Conservation (phyloP, 1,140 invertebrate genomes). For the Papilio dardanus region DNA sequence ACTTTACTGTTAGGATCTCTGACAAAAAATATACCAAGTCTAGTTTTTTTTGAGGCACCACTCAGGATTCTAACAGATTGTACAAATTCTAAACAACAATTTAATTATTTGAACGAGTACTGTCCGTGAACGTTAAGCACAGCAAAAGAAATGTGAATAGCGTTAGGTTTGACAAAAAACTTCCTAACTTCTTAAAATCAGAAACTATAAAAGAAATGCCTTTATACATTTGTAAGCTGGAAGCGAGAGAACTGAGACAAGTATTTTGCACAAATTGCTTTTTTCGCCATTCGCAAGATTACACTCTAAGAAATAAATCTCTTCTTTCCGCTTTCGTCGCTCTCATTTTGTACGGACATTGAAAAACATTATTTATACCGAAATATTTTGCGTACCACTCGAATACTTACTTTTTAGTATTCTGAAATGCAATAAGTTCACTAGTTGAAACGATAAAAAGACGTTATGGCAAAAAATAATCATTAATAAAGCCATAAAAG, state of each 20-base stretch:
- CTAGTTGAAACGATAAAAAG: neutral
- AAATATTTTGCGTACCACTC: slow-evolving; percentile 29
- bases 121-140: neutral
- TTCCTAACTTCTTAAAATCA: slow-evolving; percentile 11
- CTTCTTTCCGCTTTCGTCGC: slow-evolving; percentile 39
- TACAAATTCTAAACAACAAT: neutral
- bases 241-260: slow-evolving; percentile 37
- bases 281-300: slow-evolving; percentile 39
- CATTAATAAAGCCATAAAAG: neutral
- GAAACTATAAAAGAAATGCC: slow-evolving; percentile 33
- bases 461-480: neutral
- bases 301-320: slow-evolving; percentile 39
- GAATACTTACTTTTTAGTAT: neutral
- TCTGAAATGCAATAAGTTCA: neutral
- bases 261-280: slow-evolving; percentile 39
- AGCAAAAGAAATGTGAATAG: neutral
- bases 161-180: neutral
- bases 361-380: slow-evolving; percentile 37
- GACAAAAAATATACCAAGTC: too few species aligned
- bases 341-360: slow-evolving; percentile 38
- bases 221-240: slow-evolving; percentile 36
- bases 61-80: neutral
- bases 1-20: too few species aligned
- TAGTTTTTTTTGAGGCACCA: too few species aligned
- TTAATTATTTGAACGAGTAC: neutral